These are phyloP conservation scores for Mesochorus sp. DNA, from an alignment of 2,888 invertebrate species.

Conservation along the genomic window DNA sequence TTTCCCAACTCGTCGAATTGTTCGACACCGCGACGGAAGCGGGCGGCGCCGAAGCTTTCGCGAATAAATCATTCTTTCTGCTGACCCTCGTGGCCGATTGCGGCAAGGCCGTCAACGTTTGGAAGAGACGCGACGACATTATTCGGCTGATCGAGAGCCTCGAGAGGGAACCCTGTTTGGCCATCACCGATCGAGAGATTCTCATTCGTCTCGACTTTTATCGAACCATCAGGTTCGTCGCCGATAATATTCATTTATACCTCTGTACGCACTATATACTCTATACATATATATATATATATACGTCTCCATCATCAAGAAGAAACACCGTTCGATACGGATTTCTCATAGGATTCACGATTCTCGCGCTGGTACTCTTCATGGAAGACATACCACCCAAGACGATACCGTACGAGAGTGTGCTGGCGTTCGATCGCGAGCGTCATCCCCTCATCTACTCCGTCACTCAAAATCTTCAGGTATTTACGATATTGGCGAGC, in stretches of 20 bases:
- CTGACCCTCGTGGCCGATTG: slow-evolving; percentile 62
- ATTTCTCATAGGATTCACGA: slow-evolving; percentile 4
- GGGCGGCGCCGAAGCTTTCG: slow-evolving; percentile 67
- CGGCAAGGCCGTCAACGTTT: slow-evolving; percentile 52
- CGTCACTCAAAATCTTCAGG: slow-evolving; percentile 41
- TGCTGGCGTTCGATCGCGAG: slow-evolving; percentile 53
- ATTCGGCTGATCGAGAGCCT: slow-evolving; percentile 1
- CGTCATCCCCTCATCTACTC: slow-evolving; percentile 36
- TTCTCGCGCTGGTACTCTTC: neutral
- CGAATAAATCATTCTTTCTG: slow-evolving; percentile 69
- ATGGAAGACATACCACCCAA: slow-evolving; percentile 3
- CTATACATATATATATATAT: too few species aligned
- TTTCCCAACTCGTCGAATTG: slow-evolving; percentile 69
- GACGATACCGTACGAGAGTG: slow-evolving; percentile 56
- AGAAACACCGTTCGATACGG: slow-evolving; percentile 34
- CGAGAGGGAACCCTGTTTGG: too few species aligned
- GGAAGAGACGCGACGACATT: slow-evolving; percentile 29
- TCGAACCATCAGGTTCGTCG: too few species aligned
- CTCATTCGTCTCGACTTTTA: too few species aligned
- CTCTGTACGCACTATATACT: too few species aligned
- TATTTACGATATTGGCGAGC: neutral
- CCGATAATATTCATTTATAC: too few species aligned
- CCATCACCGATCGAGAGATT: too few species aligned
- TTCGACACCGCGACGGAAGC: slow-evolving; percentile 61
- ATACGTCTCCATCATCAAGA: too few species aligned